Evolutionary conservation across 2,113 vertebrate species (phyloP).

Genomic region (Tiliqua scincoides): DNA sequence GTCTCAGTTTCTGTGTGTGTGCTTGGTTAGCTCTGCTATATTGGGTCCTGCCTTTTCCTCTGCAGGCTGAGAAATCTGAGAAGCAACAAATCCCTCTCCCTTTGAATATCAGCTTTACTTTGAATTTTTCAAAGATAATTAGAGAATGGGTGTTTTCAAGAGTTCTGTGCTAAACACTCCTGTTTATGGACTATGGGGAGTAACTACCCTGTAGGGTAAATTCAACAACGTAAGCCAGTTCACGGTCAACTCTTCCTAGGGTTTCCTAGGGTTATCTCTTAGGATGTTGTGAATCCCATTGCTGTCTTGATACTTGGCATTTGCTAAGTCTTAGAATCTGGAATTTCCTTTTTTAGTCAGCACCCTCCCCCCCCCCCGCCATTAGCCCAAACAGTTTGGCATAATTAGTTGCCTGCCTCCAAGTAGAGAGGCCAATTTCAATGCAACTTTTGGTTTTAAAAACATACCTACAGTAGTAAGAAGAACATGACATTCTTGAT

Average conservation of each 20-base stretch:
- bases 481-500: slow-evolving; percentile 26
- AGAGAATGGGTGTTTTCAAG: neutral
- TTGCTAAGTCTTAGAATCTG: neutral
- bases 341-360: neutral
- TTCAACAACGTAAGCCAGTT: neutral
- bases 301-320: neutral
- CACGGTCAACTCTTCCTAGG: neutral
- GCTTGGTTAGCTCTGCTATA: neutral
- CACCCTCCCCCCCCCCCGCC: neutral
- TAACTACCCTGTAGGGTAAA: neutral
- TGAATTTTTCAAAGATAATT: neutral
- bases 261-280: neutral
- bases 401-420: slow-evolving; percentile 7
- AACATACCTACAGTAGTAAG: neutral
- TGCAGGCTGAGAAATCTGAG: neutral
- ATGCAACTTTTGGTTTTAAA: slow-evolving; percentile 19
- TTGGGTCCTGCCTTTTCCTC: neutral
- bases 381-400: neutral
- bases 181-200: neutral
- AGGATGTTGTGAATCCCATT: neutral
- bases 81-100: neutral
- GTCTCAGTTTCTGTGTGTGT: neutral
- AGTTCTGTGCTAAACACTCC: neutral
- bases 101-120: slow-evolving; percentile 2
- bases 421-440: slow-evolving; percentile 2